Conservation (phyloP, 1,140 invertebrate genomes). For the Hycleus phaleratus region DNA sequence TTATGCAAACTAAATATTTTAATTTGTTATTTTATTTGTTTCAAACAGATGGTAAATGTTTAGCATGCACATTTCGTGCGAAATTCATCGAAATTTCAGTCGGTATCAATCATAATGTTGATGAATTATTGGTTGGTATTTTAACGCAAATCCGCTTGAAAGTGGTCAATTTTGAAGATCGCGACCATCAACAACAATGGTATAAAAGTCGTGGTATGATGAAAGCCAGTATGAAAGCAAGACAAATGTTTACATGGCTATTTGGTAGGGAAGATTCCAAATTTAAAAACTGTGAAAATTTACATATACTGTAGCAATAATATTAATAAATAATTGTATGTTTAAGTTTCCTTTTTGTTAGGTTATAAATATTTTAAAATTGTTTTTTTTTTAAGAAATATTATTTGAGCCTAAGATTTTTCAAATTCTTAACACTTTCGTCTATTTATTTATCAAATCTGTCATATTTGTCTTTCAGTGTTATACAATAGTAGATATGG, state of each 20-base stretch:
- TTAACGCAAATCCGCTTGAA: conserved; percentile 76
- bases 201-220: conserved; percentile 76
- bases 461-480: too few relatives aligned
- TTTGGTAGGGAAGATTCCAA: conserved; percentile 84
- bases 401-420: background rate
- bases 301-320: conserved; percentile 64
- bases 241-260: conserved; percentile 83
- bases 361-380: background rate
- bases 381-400: background rate
- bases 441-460: too few relatives aligned
- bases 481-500: too few relatives aligned
- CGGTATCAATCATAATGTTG: conserved; percentile 84
- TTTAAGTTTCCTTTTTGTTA: background rate
- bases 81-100: conserved; percentile 88
- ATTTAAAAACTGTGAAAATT: conserved; percentile 85
- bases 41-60: conserved; percentile 71
- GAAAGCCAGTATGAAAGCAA: conserved; percentile 76
- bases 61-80: conserved; percentile 74
- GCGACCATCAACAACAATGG: conserved; percentile 58
- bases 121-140: conserved; percentile 75
- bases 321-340: background rate
- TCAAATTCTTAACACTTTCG: background rate
- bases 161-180: conserved; percentile 53
- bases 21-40: conserved; percentile 25
- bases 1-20: conserved; percentile 1